phyloP scores from a whole-genome alignment of 2,797 vertebrate genomes.

The Phrynocephalus guinanensis region DNA sequence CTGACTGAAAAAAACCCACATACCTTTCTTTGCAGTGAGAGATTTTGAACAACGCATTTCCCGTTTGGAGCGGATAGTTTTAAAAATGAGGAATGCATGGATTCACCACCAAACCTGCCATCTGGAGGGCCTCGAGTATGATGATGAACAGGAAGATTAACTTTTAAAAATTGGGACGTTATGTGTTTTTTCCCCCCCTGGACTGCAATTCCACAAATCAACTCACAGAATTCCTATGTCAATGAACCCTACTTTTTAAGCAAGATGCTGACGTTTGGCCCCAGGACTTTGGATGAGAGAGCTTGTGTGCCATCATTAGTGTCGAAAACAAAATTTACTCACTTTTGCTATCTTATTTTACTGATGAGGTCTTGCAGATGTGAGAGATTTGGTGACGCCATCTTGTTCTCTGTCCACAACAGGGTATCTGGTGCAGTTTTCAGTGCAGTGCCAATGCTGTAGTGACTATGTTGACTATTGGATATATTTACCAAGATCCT shows the following conservation, averaged over 20 bases:
- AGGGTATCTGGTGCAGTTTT: neutral
- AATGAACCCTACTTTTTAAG: no score
- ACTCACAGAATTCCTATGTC: no score
- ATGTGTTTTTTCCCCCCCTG: no score
- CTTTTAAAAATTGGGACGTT: neutral
- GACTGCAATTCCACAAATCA: no score
- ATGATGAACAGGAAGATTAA: slow-evolving; percentile 27
- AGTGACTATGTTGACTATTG: neutral
- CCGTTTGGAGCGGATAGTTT: slow-evolving; percentile 22
- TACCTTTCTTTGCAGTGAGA: slow-evolving; percentile 17
- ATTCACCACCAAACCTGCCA: slow-evolving; percentile 25
- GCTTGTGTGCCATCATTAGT: neutral
- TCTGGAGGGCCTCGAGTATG: slow-evolving; percentile 25
- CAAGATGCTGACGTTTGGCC: no score
- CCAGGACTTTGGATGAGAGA: no score
- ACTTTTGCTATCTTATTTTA: no score
- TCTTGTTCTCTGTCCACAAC: neutral
- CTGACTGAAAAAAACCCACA: neutral
- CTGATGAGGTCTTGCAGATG: no score
- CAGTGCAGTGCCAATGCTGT: neutral
- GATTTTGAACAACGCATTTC: slow-evolving; percentile 32
- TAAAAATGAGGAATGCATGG: slow-evolving; percentile 39
- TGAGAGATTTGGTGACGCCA: neutral
- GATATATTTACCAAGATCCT: neutral
- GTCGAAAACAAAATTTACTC: neutral